A percentile compares a stretch with the other conserved stretches of the same genome.
Conservation (phyloP, 1,140 invertebrate species). For the Heterodera carotae region DNA sequence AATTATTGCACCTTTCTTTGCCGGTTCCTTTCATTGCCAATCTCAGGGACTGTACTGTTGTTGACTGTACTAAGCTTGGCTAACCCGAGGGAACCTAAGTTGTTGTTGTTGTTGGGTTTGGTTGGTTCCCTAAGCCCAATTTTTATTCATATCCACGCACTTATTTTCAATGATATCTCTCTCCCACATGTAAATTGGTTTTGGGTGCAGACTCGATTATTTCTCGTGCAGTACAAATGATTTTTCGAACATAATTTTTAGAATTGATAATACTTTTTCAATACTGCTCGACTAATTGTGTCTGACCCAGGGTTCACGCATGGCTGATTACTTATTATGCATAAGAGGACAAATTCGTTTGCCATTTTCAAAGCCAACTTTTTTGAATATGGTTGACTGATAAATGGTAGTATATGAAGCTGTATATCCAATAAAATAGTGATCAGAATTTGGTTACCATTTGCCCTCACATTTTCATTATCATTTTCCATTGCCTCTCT, state of each 20-base stretch:
- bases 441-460: background rate
- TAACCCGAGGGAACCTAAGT: background rate
- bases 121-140: background rate
- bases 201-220: background rate
- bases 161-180: no score
- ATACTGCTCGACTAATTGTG: no score
- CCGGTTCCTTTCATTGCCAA: conserved; percentile 24
- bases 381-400: no score
- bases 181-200: background rate
- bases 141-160: background rate
- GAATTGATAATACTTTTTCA: no score
- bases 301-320: background rate
- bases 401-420: no score
- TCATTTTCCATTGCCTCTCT: background rate
- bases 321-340: conserved; percentile 7
- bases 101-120: conserved; percentile 5
- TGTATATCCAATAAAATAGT: no score
- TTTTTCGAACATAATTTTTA: background rate
- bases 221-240: background rate
- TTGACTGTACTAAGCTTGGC: conserved; percentile 8
- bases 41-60: conserved; percentile 32
- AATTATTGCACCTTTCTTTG: conserved; percentile 9
- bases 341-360: background rate
- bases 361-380: conserved; percentile 1
- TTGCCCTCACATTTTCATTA: background rate